Evolutionary conservation across 1,140 invertebrate species (phyloP).

Genomic region (Plectus sambesii): DNA sequence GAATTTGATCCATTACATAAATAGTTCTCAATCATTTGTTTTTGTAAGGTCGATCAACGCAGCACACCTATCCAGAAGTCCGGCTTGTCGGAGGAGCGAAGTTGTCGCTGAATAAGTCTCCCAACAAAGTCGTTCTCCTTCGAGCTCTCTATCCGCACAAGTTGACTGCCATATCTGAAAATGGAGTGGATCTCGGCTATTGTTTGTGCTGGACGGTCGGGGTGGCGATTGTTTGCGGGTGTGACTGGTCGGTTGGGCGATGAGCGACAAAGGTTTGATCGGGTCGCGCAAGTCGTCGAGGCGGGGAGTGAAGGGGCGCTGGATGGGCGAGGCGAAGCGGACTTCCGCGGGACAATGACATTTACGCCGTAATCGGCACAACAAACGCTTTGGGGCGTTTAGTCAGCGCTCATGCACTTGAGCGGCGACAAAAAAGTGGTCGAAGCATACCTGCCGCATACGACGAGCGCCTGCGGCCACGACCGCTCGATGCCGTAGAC

Average conservation of each 20-base stretch:
- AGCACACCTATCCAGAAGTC: slow-evolving; percentile 33
- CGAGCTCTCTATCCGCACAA: slow-evolving; percentile 37
- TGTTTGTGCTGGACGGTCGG: slow-evolving; percentile 9
- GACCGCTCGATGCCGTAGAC: slow-evolving; percentile 32
- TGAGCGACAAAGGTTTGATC: background rate
- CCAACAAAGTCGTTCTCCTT: slow-evolving; percentile 35
- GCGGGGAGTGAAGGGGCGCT: background rate
- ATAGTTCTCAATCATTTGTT: background rate
- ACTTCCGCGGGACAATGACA: background rate
- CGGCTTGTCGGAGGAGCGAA: slow-evolving; percentile 13
- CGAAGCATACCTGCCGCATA: slow-evolving; percentile 32
- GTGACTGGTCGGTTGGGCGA: slow-evolving; percentile 2
- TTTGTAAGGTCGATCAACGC: slow-evolving; percentile 3
- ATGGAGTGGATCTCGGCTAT: slow-evolving; percentile 12
- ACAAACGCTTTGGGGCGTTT: background rate
- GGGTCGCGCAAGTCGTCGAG: background rate
- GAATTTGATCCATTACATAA: slow-evolving; percentile 5
- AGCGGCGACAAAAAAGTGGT: background rate
- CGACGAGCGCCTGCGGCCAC: slow-evolving; percentile 40
- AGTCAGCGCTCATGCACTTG: background rate
- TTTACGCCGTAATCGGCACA: background rate
- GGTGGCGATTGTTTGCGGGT: background rate
- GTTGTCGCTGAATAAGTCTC: slow-evolving; percentile 23
- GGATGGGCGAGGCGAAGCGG: background rate
- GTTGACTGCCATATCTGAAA: slow-evolving; percentile 33